These are phyloP conservation scores for Epirrita christyi DNA, from an alignment of 2,888 invertebrate genomes.

Conservation along the genomic window DNA sequence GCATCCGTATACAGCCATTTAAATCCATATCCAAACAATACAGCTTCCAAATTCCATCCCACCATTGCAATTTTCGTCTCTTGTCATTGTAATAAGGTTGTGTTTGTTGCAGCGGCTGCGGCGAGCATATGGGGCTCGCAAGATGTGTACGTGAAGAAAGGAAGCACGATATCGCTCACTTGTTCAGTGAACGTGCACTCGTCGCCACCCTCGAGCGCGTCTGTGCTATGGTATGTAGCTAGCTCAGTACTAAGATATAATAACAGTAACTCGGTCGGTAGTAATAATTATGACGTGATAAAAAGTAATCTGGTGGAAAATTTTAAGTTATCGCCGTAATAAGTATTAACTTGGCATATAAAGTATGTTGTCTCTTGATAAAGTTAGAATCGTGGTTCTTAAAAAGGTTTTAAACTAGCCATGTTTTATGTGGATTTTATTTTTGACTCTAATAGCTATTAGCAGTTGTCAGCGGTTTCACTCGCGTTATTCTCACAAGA, in stretches of 20 bases:
- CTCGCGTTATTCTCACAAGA: too few species aligned
- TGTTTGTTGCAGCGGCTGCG: slow-evolving; percentile 90
- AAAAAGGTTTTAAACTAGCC: background rate
- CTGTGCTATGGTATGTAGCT: slow-evolving; percentile 86
- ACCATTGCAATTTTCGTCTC: slow-evolving; percentile 8
- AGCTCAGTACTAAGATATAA: slow-evolving; percentile 3
- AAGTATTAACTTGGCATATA: slow-evolving; percentile 15
- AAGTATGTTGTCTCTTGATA: too few species aligned
- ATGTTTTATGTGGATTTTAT: background rate
- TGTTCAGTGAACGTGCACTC: slow-evolving; percentile 95
- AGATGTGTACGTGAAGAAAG: slow-evolving; percentile 95
- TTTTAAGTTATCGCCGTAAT: slow-evolving; percentile 16
- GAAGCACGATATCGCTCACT: slow-evolving; percentile 95
- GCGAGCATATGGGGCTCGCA: slow-evolving; percentile 94
- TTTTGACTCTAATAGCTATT: too few species aligned
- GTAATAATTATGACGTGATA: slow-evolving; percentile 22
- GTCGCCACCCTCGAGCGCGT: slow-evolving; percentile 88
- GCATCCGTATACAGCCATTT: slow-evolving; percentile 6
- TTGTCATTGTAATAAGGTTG: slow-evolving; percentile 40
- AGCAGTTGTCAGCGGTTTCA: too few species aligned
- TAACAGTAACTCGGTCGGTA: background rate
- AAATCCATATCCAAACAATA: slow-evolving; percentile 3
- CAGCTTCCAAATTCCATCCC: background rate
- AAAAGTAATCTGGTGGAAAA: slow-evolving; percentile 25
- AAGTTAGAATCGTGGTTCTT: too few species aligned